These are phyloP conservation scores for Scophthalmus maximus DNA, from an alignment of 2,113 vertebrate species.

Conservation along the genomic window DNA sequence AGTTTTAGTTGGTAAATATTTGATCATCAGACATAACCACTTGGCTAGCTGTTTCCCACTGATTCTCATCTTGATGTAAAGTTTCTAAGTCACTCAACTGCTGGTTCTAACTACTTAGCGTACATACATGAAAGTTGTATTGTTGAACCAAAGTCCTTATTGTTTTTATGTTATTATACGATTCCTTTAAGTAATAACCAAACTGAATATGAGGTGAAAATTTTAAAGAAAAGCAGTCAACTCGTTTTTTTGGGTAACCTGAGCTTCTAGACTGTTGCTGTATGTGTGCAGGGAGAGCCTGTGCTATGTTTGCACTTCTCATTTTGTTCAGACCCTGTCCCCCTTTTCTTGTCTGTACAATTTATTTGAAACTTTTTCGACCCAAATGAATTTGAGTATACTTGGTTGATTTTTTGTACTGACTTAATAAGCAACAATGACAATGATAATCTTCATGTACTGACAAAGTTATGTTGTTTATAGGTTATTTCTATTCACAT, in stretches of 20 bases:
- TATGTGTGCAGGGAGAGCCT: background rate
- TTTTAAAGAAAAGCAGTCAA: background rate
- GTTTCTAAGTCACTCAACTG: too few species aligned
- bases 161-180: too few species aligned
- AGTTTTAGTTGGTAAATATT: too few species aligned
- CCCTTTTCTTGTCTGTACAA: background rate
- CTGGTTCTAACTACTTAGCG: too few species aligned
- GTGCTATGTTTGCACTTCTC: background rate
- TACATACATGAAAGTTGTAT: too few species aligned
- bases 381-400: too few species aligned
- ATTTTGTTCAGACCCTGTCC: background rate
- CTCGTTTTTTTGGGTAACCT: background rate
- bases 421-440: background rate
- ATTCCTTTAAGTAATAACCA: too few species aligned
- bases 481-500: background rate
- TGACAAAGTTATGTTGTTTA: background rate
- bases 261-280: background rate
- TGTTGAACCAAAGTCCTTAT: too few species aligned
- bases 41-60: too few species aligned
- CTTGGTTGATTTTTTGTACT: background rate
- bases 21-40: too few species aligned
- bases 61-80: too few species aligned
- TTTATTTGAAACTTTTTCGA: too few species aligned
- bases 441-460: background rate
- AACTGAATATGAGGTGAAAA: background rate